phyloP scores from a whole-genome alignment of 1,140 invertebrate genomes.

The Charaxes varanes region DNA sequence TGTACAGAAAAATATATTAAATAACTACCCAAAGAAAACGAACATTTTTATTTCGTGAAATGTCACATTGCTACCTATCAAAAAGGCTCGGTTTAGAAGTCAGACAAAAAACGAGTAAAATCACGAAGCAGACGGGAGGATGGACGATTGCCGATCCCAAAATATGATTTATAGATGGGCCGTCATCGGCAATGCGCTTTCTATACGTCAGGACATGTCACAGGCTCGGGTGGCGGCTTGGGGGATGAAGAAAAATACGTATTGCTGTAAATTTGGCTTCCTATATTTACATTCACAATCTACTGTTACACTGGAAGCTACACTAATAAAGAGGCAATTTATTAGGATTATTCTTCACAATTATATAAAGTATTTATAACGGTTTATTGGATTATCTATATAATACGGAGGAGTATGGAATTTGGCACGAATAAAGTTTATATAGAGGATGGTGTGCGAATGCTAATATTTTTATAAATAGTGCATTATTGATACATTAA shows the following conservation, averaged over 20 bases:
- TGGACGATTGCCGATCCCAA: slow-evolving; percentile 56
- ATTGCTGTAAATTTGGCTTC: slow-evolving; percentile 15
- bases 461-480: too few species aligned
- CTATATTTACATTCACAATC: slow-evolving; percentile 9
- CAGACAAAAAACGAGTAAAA: slow-evolving; percentile 70
- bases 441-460: too few species aligned
- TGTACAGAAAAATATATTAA: too few species aligned
- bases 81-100: slow-evolving; percentile 50
- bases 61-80: slow-evolving; percentile 39
- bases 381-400: too few species aligned
- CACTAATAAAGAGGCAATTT: too few species aligned
- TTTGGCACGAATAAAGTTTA: too few species aligned
- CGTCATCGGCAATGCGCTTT: slow-evolving; percentile 68
- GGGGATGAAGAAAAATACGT: slow-evolving; percentile 51
- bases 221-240: slow-evolving; percentile 27
- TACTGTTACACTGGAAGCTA: neutral
- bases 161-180: slow-evolving; percentile 70
- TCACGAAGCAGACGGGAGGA: slow-evolving; percentile 55
- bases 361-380: too few species aligned
- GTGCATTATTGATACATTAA: too few species aligned
- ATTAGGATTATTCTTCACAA: too few species aligned
- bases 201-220: slow-evolving; percentile 66
- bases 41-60: too few species aligned
- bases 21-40: too few species aligned
- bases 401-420: too few species aligned